phyloP scores from a whole-genome alignment of 2,113 vertebrate species.

The Glareola pratincola region DNA sequence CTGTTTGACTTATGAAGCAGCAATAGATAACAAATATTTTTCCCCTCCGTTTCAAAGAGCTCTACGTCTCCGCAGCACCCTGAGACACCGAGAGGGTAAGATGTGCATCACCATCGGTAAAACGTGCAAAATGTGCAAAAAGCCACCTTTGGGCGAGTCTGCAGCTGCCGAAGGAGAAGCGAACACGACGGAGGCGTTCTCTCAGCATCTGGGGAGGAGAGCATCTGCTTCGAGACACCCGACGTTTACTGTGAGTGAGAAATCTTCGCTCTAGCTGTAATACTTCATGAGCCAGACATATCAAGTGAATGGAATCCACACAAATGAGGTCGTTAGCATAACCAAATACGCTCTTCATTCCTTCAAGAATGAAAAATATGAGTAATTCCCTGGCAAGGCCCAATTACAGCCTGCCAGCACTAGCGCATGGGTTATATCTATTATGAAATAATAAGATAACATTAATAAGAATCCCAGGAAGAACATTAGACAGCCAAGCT shows the following conservation, averaged over 20 bases:
- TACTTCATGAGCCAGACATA: conserved; percentile 28
- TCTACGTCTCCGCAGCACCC: background rate
- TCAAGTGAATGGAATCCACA: conserved; percentile 54
- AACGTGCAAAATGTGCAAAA: background rate
- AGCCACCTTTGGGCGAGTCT: background rate
- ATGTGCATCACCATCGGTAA: background rate
- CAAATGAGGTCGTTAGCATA: conserved; percentile 71
- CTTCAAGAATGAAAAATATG: conserved; percentile 58
- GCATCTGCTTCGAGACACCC: background rate
- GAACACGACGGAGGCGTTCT: background rate
- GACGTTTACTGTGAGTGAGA: conserved; percentile 7
- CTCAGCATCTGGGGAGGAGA: background rate
- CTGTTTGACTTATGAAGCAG: background rate
- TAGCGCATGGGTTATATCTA: conserved; percentile 51
- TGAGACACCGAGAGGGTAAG: background rate
- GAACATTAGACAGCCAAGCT: conserved; percentile 53
- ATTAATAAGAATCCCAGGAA: conserved; percentile 67
- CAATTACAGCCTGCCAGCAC: conserved; percentile 64
- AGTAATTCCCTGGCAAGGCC: conserved; percentile 64
- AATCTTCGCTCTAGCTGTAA: conserved; percentile 18
- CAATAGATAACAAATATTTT: background rate
- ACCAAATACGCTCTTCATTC: conserved; percentile 45
- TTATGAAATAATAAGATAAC: conserved; percentile 68
- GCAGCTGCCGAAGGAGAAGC: background rate
- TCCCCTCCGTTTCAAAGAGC: background rate